phyloP scores from a whole-genome alignment of 2,113 vertebrate genomes.

The Uria aalge region DNA sequence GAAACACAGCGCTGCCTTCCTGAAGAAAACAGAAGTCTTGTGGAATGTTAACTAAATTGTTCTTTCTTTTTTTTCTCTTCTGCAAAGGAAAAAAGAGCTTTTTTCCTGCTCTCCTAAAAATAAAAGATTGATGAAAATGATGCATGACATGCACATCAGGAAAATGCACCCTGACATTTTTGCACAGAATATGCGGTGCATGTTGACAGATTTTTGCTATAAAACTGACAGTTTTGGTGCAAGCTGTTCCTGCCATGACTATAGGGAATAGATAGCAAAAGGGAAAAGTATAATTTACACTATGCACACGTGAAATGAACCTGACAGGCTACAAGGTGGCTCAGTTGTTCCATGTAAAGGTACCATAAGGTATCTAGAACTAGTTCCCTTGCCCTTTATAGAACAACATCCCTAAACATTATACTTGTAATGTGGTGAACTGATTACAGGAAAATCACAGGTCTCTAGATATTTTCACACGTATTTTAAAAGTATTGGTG shows the following conservation, averaged over 20 bases:
- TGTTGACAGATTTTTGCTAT: slow-evolving; percentile 70
- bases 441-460: neutral
- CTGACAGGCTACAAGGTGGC: slow-evolving; percentile 35
- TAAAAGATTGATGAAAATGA: slow-evolving; percentile 69
- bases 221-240: slow-evolving; percentile 78
- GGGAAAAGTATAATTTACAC: slow-evolving; percentile 15
- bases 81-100: neutral
- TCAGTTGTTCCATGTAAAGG: neutral
- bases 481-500: neutral
- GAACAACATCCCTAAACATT: neutral
- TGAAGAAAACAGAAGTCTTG: neutral
- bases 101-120: slow-evolving; percentile 49
- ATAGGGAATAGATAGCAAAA: slow-evolving; percentile 60
- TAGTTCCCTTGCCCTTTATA: neutral
- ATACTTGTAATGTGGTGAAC: neutral
- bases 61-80: neutral
- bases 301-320: slow-evolving; percentile 14
- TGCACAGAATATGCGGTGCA: slow-evolving; percentile 59
- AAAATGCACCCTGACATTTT: slow-evolving; percentile 71
- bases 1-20: neutral
- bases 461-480: neutral
- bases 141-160: slow-evolving; percentile 64
- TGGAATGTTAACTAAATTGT: slow-evolving; percentile 7
- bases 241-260: slow-evolving; percentile 70
- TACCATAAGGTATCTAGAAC: slow-evolving; percentile 21